Evolutionary conservation across 2,888 invertebrate species (phyloP), one percentile per base, ranked within the genome.

Genomic region (Notodonta ziczac): DNA sequence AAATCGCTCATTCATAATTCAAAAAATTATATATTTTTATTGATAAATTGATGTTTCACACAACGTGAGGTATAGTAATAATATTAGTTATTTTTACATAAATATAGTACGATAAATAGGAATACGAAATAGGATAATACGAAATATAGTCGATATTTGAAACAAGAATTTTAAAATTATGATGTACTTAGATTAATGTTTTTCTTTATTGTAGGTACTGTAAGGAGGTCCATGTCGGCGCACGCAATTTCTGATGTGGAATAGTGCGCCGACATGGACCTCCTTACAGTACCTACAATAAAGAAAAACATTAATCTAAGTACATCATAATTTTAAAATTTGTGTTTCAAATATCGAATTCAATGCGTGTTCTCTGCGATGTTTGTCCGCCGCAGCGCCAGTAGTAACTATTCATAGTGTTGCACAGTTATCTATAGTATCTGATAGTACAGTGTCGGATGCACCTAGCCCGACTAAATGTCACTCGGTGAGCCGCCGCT

Each of bases 381-480:
- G 59, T 69, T 63, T 39, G n/a, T 9, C 54, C 63, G 67, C 65
- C 65, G 63, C 46, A 7, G 35, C 65, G 42, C 56, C 68, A 69
- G 67, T 73, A 65, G 60, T 64, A 62, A 69, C 60, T 75, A 75
- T 71, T 69, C 65, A 57, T 79, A 80, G 74, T 76, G 63, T 63
- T 51, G 65, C 63, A 62, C 61, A 78, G 74, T 77, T 75, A 78
- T 79, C 75, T 82, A 73, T 79, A 81, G 68, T 77, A 75, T 81
- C 79, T 77, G 81, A 82, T 84, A 83, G 84, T 83, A 78, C 77
- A 80, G 80, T 76, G 82, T 87, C 84, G 84, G 90, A 91, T 92
- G 93, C 91, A 92, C 86, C 91, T 88, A 89, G 89, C 86, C 75
- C 81, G 82, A 83, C 83, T 88, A 93, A 93, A 93, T 93, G 93